Conservation (phyloP, 2,113 vertebrate genomes). For the Nanorana parkeri region DNA sequence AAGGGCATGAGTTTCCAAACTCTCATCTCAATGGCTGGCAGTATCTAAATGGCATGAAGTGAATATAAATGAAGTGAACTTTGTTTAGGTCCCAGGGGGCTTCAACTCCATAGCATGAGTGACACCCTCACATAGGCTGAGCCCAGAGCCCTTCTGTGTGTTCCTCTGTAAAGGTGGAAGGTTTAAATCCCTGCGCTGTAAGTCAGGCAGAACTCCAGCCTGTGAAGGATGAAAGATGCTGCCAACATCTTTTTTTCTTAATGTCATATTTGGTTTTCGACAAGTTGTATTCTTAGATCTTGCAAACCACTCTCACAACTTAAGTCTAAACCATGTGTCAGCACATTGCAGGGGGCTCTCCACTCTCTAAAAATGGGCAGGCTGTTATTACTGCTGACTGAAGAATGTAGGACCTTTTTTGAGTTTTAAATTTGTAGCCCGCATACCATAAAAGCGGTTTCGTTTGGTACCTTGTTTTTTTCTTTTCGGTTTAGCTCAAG, state of each 20-base stretch:
- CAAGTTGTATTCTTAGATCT: constrained; percentile 58
- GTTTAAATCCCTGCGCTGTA: constrained; percentile 51
- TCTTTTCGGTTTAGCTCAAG: constrained; percentile 12
- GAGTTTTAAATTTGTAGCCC: constrained; percentile 17
- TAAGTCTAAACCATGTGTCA: constrained; percentile 52
- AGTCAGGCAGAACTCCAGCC: constrained; percentile 54
- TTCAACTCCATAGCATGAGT: constrained; percentile 46
- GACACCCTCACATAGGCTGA: constrained; percentile 29
- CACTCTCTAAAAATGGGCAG: constrained; percentile 45
- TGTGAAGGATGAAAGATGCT: constrained; percentile 56
- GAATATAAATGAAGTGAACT: constrained; percentile 52
- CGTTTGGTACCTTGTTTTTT: constrained; percentile 5
- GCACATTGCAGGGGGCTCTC: constrained; percentile 55
- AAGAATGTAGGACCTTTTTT: constrained; percentile 26
- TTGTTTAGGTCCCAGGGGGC: constrained; percentile 41
- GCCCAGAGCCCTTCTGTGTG: constrained; percentile 53
- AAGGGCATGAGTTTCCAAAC: constrained; percentile 11
- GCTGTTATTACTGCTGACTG: constrained; percentile 36
- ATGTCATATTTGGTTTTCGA: constrained; percentile 56
- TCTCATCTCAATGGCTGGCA: constrained; percentile 44
- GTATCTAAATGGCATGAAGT: constrained; percentile 38
- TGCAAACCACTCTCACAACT: constrained; percentile 54
- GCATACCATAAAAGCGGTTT: neutral
- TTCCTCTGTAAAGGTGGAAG: constrained; percentile 48
- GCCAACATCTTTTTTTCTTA: constrained; percentile 56